A percentile compares a stretch with the other conserved stretches of the same genome.
Conservation (phyloP, 1,140 invertebrate genomes). For the Mizuhopecten yessoensis region DNA sequence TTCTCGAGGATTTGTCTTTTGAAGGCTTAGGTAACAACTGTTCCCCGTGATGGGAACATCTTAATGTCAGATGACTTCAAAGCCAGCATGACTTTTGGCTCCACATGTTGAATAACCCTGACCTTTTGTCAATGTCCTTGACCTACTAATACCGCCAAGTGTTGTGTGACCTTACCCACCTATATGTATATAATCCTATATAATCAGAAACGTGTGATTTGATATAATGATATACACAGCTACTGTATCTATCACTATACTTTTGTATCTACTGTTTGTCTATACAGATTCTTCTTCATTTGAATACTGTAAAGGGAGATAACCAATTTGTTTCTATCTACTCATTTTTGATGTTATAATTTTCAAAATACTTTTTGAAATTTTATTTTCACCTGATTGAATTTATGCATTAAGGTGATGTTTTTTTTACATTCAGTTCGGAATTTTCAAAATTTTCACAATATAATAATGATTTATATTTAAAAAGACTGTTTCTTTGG, state of each 20-base stretch:
- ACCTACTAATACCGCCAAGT: neutral
- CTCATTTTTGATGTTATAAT: neutral
- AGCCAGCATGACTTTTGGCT: neutral
- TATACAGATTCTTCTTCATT: no score
- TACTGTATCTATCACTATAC: neutral
- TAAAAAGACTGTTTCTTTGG: neutral
- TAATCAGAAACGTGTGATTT: neutral
- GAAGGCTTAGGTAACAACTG: constrained; percentile 18
- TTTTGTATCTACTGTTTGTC: neutral
- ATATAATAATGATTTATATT: neutral
- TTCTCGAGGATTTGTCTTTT: constrained; percentile 18
- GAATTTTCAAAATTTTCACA: no score
- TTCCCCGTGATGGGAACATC: neutral
- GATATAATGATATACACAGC: neutral
- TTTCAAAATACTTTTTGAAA: neutral
- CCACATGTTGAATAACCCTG: neutral
- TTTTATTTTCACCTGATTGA: no score
- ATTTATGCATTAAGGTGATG: no score
- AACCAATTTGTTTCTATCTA: neutral
- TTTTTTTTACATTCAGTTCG: no score
- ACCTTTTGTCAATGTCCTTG: constrained; percentile 9
- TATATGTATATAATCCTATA: neutral
- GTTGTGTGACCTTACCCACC: neutral
- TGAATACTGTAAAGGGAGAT: neutral
- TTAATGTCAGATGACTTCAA: no score